Percentiles rank a stretch among this genome's conserved stretches.
phyloP scores from a whole-genome alignment of 2,113 vertebrate genomes.

The human (Homo sapiens) region GRCh38 chr4:94215001-94215500 shows the following conservation, averaged over 20 bases:
- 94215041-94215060: not conserved
- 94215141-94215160: not conserved
- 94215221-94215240: not conserved
- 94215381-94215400: not conserved
- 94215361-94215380: not conserved
- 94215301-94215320: slow-evolving; percentile 21
- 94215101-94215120: not conserved
- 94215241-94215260: not conserved
- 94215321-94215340: not conserved
- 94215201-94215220: not conserved
- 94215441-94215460: not conserved
- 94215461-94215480: not conserved
- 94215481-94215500: not conserved
- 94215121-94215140: not conserved
- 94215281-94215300: not conserved
- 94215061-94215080: not conserved
- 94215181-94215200: not conserved
- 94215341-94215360: not conserved
- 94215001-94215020: not conserved
- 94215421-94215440: too few relatives aligned
- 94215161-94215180: not conserved
- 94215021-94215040: not conserved
- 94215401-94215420: not conserved
- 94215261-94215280: not conserved
- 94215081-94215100: slow-evolving; percentile 21